Evolutionary conservation across 2,797 vertebrate genomes (phyloP).

Genomic region (Rallus crepitans): DNA sequence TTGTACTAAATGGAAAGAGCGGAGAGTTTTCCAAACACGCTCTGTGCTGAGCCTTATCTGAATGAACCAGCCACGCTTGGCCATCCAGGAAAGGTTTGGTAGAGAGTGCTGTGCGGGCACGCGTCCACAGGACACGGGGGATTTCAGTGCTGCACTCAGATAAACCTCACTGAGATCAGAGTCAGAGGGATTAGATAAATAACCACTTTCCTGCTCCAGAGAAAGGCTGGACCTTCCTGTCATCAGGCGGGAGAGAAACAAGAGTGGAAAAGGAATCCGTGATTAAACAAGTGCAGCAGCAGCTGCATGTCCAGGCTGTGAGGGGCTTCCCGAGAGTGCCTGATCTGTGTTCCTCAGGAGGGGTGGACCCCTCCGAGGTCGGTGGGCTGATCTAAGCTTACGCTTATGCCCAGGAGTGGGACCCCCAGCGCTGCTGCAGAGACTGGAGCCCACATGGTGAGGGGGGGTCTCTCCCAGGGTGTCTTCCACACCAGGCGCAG

Average conservation of each 20-base stretch:
- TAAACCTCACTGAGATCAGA: background rate
- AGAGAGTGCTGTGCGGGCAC: background rate
- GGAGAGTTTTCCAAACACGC: background rate
- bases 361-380: accelerated
- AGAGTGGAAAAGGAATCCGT: background rate
- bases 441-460: background rate
- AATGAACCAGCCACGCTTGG: background rate
- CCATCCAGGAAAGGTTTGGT: background rate
- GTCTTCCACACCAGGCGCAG: accelerated
- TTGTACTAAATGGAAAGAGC: background rate
- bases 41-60: background rate
- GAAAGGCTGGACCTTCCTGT: background rate
- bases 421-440: accelerated
- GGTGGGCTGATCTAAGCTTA: background rate
- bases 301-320: background rate
- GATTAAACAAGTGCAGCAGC: background rate
- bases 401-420: accelerated
- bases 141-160: background rate
- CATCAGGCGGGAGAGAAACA: background rate
- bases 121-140: background rate
- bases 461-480: background rate
- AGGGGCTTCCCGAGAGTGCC: background rate
- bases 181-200: background rate
- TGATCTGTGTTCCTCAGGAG: accelerated
- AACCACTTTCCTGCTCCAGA: background rate